Percentiles rank a stretch among this genome's conserved stretches.
phyloP scores from a whole-genome alignment of 2,888 invertebrate genomes.

The Apodemia mormo region DNA sequence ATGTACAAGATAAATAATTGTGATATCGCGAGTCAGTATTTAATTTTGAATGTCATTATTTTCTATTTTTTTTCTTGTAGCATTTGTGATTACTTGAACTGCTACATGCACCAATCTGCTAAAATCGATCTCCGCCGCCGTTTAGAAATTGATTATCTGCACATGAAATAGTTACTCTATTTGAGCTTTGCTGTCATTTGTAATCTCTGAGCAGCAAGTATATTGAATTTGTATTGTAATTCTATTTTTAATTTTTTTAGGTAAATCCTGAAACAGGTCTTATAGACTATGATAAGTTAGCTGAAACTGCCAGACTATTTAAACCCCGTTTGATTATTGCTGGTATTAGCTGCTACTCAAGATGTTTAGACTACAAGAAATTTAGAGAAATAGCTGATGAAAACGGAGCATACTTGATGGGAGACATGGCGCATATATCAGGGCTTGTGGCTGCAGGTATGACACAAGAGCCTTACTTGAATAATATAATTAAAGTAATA shows the following conservation, averaged over 20 bases:
- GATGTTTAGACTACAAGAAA: constrained; percentile 94
- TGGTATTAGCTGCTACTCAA: constrained; percentile 96
- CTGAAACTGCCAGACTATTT: constrained; percentile 91
- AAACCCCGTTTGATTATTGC: constrained; percentile 97
- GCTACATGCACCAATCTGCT: too few relatives aligned
- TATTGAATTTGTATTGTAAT: not conserved
- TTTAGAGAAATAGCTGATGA: constrained; percentile 93
- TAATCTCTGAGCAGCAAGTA: not conserved
- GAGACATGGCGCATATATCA: constrained; percentile 98
- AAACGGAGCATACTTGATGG: constrained; percentile 92
- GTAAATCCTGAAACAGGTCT: constrained; percentile 89
- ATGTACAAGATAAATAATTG: too few relatives aligned
- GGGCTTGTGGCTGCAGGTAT: constrained; percentile 93
- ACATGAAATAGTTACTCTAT: too few relatives aligned
- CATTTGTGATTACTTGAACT: too few relatives aligned
- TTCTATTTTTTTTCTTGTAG: too few relatives aligned
- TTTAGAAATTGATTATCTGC: too few relatives aligned
- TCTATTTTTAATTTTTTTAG: constrained; percentile 50
- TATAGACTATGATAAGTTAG: constrained; percentile 95
- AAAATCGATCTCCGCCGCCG: too few relatives aligned
- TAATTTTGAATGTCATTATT: too few relatives aligned
- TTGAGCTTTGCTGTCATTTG: too few relatives aligned
- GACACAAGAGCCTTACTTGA: not conserved
- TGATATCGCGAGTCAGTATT: too few relatives aligned
- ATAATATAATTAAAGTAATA: too few relatives aligned